phyloP scores from a whole-genome alignment of 2,888 invertebrate species.

The Mesopsocus fuscifrons region DNA sequence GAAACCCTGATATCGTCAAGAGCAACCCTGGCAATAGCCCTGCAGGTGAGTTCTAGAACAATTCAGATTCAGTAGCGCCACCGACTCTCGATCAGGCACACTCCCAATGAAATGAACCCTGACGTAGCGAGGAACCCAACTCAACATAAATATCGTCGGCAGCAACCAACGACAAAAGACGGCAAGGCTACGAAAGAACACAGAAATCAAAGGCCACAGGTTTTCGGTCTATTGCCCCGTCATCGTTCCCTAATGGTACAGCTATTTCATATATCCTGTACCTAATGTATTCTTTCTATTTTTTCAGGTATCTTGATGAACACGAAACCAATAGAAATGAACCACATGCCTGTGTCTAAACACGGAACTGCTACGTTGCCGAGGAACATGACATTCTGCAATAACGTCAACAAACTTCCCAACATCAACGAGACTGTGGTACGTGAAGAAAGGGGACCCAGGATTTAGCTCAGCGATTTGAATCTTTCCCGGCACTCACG shows the following conservation, averaged over 20 bases:
- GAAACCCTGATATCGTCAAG: constrained; percentile 6
- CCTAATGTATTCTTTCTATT: too few species aligned
- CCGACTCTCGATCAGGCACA: neutral
- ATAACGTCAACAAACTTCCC: constrained; percentile 8
- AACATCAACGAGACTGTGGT: constrained; percentile 2
- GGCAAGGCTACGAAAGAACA: too few species aligned
- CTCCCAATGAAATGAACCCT: neutral
- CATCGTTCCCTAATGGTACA: too few species aligned
- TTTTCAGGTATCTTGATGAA: constrained; percentile 8
- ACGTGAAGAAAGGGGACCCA: too few species aligned
- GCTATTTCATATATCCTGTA: too few species aligned
- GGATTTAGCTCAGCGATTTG: too few species aligned
- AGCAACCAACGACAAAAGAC: too few species aligned
- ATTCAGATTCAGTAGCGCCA: neutral
- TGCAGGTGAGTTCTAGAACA: constrained; percentile 1
- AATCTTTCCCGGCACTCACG: too few species aligned
- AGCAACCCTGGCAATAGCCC: constrained; percentile 1
- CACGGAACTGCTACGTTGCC: constrained; percentile 14
- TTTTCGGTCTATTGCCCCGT: too few species aligned
- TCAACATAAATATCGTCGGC: neutral
- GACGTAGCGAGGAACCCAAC: neutral
- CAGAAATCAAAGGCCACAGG: too few species aligned
- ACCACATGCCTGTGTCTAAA: constrained; percentile 12
- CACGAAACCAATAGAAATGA: constrained; percentile 7
- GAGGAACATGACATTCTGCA: constrained; percentile 13